A percentile compares a stretch with the other conserved stretches of the same genome.
These are phyloP conservation scores for Tenualosa thibaudeaui DNA, from an alignment of 2,797 vertebrate genomes.

Conservation along the genomic window DNA sequence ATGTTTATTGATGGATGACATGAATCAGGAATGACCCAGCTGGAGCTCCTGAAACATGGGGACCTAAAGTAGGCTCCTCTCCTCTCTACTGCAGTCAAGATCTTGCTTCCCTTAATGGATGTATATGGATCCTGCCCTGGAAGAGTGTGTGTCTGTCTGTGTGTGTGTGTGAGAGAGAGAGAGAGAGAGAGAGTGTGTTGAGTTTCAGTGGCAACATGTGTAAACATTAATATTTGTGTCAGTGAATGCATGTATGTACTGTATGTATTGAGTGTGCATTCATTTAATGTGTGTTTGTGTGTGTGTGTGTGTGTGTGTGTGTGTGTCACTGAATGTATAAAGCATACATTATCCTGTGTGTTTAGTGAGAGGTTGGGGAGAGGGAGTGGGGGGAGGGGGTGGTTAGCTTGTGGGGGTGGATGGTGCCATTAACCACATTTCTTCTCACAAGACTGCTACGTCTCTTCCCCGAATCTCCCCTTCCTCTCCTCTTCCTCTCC, in stretches of 20 bases:
- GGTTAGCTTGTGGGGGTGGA: background rate
- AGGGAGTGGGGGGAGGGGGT: background rate
- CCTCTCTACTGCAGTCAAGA: background rate
- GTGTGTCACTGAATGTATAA: background rate
- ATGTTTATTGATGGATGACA: background rate
- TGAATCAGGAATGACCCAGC: background rate
- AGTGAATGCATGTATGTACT: too few relatives aligned
- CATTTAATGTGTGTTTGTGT: background rate
- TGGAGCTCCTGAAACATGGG: background rate
- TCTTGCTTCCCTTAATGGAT: background rate
- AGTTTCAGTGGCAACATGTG: background rate
- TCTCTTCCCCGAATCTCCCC: slow-evolving; percentile 8
- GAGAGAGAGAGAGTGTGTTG: too few relatives aligned
- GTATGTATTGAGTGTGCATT: background rate
- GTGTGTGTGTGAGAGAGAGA: background rate
- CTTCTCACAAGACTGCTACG: background rate
- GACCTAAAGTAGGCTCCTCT: background rate
- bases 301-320: slow-evolving; percentile 3
- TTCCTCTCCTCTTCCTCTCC: slow-evolving; percentile 1
- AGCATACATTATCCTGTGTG: background rate
- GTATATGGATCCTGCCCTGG: background rate
- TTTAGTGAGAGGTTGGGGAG: too few relatives aligned
- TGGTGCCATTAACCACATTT: background rate
- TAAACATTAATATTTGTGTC: background rate
- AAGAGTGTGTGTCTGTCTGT: background rate